Conservation (phyloP, 2,113 vertebrate genomes). For the Pantherophis guttatus region DNA sequence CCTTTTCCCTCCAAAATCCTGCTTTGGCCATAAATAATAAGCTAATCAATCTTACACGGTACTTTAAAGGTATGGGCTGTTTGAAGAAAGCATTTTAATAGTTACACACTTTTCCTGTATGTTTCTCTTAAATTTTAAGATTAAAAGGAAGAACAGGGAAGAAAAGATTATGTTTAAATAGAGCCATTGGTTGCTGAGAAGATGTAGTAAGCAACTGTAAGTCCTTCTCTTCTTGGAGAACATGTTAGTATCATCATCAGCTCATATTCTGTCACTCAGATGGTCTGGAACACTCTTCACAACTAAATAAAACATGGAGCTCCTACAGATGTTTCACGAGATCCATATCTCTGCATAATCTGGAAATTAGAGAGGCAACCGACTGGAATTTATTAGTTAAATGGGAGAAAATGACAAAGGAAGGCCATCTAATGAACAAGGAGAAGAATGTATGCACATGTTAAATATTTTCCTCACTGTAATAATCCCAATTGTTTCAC, state of each 20-base stretch:
- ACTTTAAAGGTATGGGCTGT: background rate
- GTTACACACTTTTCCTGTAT: background rate
- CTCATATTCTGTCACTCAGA: too few relatives aligned
- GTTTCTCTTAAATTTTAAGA: background rate
- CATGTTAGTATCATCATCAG: too few relatives aligned
- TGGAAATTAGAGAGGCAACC: background rate
- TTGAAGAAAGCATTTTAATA: background rate
- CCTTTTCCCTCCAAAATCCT: background rate
- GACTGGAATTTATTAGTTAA: background rate
- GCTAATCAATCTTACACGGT: background rate
- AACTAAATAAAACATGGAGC: background rate
- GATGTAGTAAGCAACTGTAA: background rate
- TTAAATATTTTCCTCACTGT: background rate
- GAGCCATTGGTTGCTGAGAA: too few relatives aligned
- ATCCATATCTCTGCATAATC: background rate
- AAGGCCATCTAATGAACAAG: background rate
- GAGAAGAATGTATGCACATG: background rate
- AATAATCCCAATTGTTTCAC: slow-evolving; percentile 24
- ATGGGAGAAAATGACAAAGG: background rate
- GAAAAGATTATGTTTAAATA: background rate
- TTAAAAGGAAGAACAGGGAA: background rate
- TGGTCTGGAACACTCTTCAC: background rate
- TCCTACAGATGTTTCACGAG: background rate
- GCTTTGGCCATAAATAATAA: background rate
- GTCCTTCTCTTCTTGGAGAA: background rate